These are phyloP conservation scores for Anseranas semipalmata DNA, from an alignment of 2,113 vertebrate genomes.

Conservation along the genomic window DNA sequence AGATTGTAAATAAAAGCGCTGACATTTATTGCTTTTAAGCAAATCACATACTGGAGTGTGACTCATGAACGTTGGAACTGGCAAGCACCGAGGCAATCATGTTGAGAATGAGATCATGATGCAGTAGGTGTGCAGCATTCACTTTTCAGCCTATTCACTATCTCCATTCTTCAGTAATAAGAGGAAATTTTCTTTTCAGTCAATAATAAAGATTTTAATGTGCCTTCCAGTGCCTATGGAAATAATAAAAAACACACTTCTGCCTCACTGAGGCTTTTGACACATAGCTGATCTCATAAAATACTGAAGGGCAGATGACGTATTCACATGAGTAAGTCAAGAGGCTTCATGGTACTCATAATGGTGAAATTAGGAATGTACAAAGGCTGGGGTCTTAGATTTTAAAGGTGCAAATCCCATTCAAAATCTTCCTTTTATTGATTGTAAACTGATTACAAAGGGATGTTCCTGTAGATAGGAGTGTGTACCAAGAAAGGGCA, in stretches of 20 bases:
- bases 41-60: constrained; percentile 59
- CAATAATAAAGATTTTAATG: constrained; percentile 14
- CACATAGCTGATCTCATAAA: constrained; percentile 29
- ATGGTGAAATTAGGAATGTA: neutral
- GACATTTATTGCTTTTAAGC: constrained; percentile 59
- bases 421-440: neutral
- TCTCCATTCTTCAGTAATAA: neutral
- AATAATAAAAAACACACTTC: constrained; percentile 21
- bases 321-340: constrained; percentile 11
- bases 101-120: constrained; percentile 68
- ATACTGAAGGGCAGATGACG: neutral
- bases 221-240: neutral
- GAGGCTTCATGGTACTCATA: neutral
- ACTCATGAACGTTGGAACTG: constrained; percentile 44
- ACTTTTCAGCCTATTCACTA: constrained; percentile 36
- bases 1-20: constrained; percentile 49
- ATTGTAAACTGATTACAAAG: neutral
- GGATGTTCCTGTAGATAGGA: neutral
- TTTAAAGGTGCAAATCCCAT: neutral
- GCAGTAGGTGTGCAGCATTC: constrained; percentile 60
- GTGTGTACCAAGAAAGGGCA: neutral
- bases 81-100: constrained; percentile 27
- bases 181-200: constrained; percentile 7
- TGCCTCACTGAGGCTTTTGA: constrained; percentile 12
- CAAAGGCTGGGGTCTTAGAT: neutral